Evolutionary conservation across 2,888 invertebrate genomes (phyloP), one percentile per base, ranked within the genome.

Genomic region (Trimorus sp.): DNA sequence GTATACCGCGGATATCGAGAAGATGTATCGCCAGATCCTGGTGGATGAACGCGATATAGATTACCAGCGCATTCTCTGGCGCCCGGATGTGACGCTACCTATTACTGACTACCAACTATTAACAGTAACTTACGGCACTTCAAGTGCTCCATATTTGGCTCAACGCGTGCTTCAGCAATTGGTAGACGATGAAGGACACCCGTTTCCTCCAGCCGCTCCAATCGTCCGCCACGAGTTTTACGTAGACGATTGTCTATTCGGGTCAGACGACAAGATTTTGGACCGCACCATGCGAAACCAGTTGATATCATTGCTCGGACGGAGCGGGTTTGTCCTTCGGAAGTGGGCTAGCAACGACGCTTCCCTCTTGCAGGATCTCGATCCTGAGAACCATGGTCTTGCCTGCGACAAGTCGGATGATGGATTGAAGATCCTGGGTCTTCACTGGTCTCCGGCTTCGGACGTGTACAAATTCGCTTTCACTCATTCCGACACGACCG

Each of bases 311-410:
- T 14, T 59, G 5, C 12, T 59, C 4, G 1, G 12, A 14, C 8
- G 37, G 3, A 40, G 59, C 14, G 59, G 59, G 36, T 59, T 59
- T 7, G 12, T 7, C 7, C 15, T 59, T 7, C 4, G 42, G 9
- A 59, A 59, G 15, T 59, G 42, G 59, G 59, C 59, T 4, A 59
- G 59, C 16, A 59, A 59, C 4, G 9, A 9, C 2, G 9, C 40
- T 4, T 5, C 4, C 15, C 42, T 59, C 9, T 14, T 12, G 8
- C 38, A 38, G 11, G 59, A 59, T 40, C 38, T 59, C 40, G 14
- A 38, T 40, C 8, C 40, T 16, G 38, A 14, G 14, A 16, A 59
- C 11, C 40, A 59, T 11, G 59, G 59, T 7, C 14, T 49, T 12
- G 15, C 40, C 37, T 37, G 40, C 14, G 54, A 54, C 36, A 36